These are phyloP conservation scores for Lepidostoma basale DNA, from an alignment of 1,140 invertebrate genomes.

Conservation along the genomic window DNA sequence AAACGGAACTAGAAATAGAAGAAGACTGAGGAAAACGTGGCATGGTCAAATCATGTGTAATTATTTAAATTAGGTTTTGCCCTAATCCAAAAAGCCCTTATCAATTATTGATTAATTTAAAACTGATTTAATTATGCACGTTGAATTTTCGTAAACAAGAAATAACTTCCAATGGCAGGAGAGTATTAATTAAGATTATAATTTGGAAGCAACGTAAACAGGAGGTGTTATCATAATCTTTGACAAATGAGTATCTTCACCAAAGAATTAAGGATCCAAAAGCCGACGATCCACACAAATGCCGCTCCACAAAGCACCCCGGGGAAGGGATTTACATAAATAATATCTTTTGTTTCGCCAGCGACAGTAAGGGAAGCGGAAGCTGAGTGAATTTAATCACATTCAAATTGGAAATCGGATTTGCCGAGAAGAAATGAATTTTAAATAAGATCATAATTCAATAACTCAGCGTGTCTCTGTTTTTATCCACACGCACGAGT, in stretches of 20 bases:
- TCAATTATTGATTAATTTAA: not conserved
- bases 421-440: constrained; percentile 5
- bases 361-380: not conserved
- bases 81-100: not conserved
- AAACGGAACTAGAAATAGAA: no score
- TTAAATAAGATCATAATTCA: constrained; percentile 8
- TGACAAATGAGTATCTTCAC: constrained; percentile 13
- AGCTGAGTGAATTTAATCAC: constrained; percentile 20
- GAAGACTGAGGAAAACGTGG: no score
- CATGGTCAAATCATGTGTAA: no score
- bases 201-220: not conserved
- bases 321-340: constrained; percentile 25
- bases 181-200: not conserved
- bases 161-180: not conserved
- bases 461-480: no score
- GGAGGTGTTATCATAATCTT: constrained; percentile 17
- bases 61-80: not conserved
- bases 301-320: constrained; percentile 7
- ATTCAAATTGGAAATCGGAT: constrained; percentile 26
- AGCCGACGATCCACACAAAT: constrained; percentile 13
- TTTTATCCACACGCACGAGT: no score
- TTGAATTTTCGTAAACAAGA: not conserved
- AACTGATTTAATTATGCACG: not conserved
- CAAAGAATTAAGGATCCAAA: not conserved
- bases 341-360: constrained; percentile 30